Conservation (phyloP, 2,888 invertebrate species). For the Enoplolaimus lenunculus region DNA sequence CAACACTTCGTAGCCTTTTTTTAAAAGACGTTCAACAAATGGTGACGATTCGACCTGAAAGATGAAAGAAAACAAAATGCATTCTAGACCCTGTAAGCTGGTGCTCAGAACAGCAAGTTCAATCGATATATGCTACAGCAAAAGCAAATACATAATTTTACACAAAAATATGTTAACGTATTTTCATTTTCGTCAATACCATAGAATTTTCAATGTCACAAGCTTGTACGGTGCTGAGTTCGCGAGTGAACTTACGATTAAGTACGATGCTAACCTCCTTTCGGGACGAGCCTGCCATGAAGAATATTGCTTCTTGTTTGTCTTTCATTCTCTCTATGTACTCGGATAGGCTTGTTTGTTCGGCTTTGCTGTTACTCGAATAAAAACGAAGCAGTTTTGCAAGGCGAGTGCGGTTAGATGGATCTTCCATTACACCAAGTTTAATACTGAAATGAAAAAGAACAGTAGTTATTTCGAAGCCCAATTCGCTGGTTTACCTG, state of each 20-base stretch:
- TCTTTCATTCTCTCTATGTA: constrained; percentile 90
- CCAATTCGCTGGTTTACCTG: too few relatives aligned
- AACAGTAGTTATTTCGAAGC: constrained; percentile 1
- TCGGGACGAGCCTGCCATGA: constrained; percentile 74
- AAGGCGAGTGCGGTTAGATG: constrained; percentile 80
- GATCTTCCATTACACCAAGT: constrained; percentile 91
- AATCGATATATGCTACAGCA: too few relatives aligned
- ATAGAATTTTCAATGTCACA: too few relatives aligned
- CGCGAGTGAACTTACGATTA: too few relatives aligned
- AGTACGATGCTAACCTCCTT: constrained; percentile 51
- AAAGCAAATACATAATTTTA: too few relatives aligned
- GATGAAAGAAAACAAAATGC: background rate
- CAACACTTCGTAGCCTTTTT: constrained; percentile 85
- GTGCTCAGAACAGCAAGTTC: too few relatives aligned
- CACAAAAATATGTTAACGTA: too few relatives aligned
- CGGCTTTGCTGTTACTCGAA: constrained; percentile 56
- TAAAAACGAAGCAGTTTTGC: constrained; percentile 80
- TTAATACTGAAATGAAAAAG: constrained; percentile 51
- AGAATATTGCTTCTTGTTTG: constrained; percentile 83
- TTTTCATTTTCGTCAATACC: too few relatives aligned
- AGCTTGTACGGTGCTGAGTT: too few relatives aligned
- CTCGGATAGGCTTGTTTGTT: constrained; percentile 60
- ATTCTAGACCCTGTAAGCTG: too few relatives aligned
- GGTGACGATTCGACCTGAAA: constrained; percentile 60
- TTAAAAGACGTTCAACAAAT: constrained; percentile 80